phyloP scores from a whole-genome alignment of 2,888 invertebrate genomes.

The Heliconius aoede region DNA sequence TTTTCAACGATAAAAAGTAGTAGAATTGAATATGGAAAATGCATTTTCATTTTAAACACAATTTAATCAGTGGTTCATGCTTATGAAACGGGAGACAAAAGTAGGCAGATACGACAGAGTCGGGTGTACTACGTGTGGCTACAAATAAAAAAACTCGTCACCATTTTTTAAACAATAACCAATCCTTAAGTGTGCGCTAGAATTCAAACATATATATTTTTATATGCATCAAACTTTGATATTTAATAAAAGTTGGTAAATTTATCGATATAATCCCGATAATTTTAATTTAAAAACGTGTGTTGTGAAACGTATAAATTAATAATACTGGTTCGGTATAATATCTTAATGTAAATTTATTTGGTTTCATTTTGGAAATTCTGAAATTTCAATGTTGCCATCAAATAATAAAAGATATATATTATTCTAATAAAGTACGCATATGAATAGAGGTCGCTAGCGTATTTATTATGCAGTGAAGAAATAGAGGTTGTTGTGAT shows the following conservation, averaged over 20 bases:
- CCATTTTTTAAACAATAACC: constrained; percentile 74
- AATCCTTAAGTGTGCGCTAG: constrained; percentile 79
- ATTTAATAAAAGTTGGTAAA: background rate
- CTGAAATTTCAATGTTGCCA: background rate
- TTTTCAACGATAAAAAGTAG: background rate
- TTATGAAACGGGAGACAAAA: constrained; percentile 53
- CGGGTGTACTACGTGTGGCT: constrained; percentile 71
- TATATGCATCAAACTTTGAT: constrained; percentile 47
- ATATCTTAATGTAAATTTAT: background rate
- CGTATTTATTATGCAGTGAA: background rate
- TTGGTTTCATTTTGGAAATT: background rate
- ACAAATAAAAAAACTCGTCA: constrained; percentile 71
- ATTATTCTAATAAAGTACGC: background rate
- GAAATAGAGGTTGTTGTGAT: background rate
- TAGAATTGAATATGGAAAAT: background rate
- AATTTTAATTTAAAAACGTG: background rate
- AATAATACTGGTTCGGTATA: background rate
- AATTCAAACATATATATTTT: constrained; percentile 71
- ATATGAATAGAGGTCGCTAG: background rate
- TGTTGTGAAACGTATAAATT: background rate
- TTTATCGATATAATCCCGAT: background rate
- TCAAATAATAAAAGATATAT: background rate
- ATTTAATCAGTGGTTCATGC: constrained; percentile 60
- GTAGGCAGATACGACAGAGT: constrained; percentile 57
- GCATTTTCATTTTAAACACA: background rate